Evolutionary conservation across 2,113 vertebrate genomes (phyloP), one percentile per base, ranked within the genome.

Genomic region (Cottus gobio): DNA sequence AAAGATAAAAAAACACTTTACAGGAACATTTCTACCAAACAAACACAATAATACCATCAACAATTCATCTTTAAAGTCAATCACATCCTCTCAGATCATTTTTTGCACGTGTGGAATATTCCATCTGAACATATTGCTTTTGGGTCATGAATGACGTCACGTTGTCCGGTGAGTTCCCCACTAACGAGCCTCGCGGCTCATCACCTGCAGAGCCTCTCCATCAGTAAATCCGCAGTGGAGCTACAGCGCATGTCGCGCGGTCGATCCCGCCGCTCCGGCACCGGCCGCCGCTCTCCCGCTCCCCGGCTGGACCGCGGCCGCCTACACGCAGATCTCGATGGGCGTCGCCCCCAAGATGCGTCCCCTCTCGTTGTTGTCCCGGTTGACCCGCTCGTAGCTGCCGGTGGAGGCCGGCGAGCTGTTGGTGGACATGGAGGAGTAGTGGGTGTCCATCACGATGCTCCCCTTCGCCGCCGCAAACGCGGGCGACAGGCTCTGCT

Each of bases 271-370:
- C 2, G 31, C 31, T 31, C 5, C 31, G 5, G 31, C 31, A 31
- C 31, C 67, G 18, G 56, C n/a, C n/a, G n/a, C n/a, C n/a, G n/a
- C n/a, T n/a, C n/a, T n/a, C n/a, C n/a, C n/a, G n/a, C n/a, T n/a
- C n/a, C n/a, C n/a, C n/a, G n/a, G n/a, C n/a, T n/a, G n/a, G n/a
- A n/a, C n/a, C n/a, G n/a, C n/a, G n/a, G n/a, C 52, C 52, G 0
- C 52, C 72, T 93, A 96, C 84, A 95, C 95, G 5, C 95, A 96
- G 77, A 96, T 96, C 86, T 96, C 95, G 22, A 96, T 95, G 34
- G 95, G 90, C 0, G 95, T 94, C 15, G 95, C 89, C 67, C 94
- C 93, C 34, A 95, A 83, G 70, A 95, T 93, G 31, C 93, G 91
- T 1, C 92, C 93, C 3, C 89, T 61, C 0, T 92, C 93, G 24